Percentiles rank a stretch among this genome's conserved stretches.
Evolutionary conservation across 64 coral and sea anemone genomes (phyloP).

Genomic region (Dendronephthya gigantea): DNA sequence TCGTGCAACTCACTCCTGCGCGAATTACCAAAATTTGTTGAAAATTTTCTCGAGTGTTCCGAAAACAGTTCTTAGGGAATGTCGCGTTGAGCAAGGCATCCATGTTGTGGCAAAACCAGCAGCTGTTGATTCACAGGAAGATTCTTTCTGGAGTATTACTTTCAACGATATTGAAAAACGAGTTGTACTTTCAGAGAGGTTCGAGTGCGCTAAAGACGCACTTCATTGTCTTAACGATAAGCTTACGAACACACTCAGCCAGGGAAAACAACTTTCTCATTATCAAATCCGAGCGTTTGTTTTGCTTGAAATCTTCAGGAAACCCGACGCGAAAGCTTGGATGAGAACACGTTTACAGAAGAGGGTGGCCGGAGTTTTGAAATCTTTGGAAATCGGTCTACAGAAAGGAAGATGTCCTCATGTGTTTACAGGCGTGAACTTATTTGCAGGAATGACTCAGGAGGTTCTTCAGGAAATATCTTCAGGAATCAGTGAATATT

Average conservation of each 20-base stretch:
- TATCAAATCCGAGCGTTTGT: not conserved
- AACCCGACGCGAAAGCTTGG: not conserved
- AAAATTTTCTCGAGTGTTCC: not conserved
- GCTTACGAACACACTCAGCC: not conserved
- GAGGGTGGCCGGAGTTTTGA: not conserved
- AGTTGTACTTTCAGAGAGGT: not conserved
- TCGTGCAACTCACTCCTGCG: not conserved
- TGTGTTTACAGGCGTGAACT: not conserved
- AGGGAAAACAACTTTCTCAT: not conserved
- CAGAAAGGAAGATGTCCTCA: not conserved
- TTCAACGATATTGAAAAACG: not conserved
- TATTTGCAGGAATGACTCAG: not conserved
- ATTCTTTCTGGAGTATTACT: not conserved
- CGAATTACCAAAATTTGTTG: not conserved
- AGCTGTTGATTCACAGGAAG: not conserved
- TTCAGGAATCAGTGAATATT: no score
- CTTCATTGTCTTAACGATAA: not conserved
- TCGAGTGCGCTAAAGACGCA: not conserved
- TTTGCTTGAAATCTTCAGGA: not conserved
- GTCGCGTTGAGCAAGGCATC: not conserved
- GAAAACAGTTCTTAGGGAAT: not conserved
- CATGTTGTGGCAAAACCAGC: not conserved
- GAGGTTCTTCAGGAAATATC: no score
- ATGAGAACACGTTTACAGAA: not conserved
- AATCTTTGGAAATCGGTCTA: not conserved